These are phyloP conservation scores for Mythimna albipuncta DNA, from an alignment of 2,888 invertebrate genomes.

Conservation along the genomic window DNA sequence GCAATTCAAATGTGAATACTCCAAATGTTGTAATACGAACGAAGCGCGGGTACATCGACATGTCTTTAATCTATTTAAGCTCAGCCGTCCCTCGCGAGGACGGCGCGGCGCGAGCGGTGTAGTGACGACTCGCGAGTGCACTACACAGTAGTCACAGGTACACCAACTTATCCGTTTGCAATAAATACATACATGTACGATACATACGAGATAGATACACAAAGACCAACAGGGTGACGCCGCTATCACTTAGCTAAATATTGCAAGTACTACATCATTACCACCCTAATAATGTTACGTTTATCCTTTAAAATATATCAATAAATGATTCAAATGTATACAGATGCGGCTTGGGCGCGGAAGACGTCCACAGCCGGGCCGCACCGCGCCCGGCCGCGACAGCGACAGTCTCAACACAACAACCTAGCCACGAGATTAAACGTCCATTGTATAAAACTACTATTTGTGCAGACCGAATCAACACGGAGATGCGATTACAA, in stretches of 20 bases:
- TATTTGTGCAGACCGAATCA: constrained; percentile 82
- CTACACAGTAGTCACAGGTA: constrained; percentile 83
- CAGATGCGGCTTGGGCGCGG: constrained; percentile 77
- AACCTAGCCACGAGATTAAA: constrained; percentile 74
- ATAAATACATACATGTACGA: constrained; percentile 80
- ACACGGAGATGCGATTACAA: constrained; percentile 69
- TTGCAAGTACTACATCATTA: constrained; percentile 87
- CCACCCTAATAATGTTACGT: constrained; percentile 82
- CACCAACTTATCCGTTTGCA: constrained; percentile 75
- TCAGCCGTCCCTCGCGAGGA: constrained; percentile 45
- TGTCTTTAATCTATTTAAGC: constrained; percentile 69
- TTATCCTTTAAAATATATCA: constrained; percentile 81
- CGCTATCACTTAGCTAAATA: constrained; percentile 86
- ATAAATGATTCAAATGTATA: constrained; percentile 82
- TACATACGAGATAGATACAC: constrained; percentile 74
- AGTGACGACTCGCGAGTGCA: constrained; percentile 67
- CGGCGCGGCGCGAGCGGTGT: constrained; percentile 40
- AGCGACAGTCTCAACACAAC: constrained; percentile 73
- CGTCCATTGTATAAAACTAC: constrained; percentile 78
- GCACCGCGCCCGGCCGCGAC: constrained; percentile 47
- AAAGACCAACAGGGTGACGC: constrained; percentile 79
- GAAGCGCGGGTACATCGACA: constrained; percentile 81
- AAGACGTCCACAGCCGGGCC: constrained; percentile 64
- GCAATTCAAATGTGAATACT: constrained; percentile 90
- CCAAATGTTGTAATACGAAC: constrained; percentile 87